A percentile compares a stretch with the other conserved stretches of the same genome.
phyloP scores from a whole-genome alignment of 2,888 invertebrate species.

The Alviniconcha strummeri region DNA sequence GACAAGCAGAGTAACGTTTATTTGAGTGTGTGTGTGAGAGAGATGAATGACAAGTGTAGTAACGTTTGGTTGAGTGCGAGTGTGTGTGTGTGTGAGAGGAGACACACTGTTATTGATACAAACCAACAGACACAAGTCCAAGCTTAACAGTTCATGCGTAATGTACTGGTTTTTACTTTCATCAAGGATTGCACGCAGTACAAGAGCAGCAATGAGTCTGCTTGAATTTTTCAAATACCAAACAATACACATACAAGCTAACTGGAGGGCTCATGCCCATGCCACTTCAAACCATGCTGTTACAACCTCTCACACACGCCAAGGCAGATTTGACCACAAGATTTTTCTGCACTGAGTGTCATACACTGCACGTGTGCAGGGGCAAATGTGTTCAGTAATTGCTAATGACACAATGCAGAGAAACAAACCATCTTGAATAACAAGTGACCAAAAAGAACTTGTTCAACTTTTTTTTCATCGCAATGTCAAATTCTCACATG shows the following conservation, averaged over 20 bases:
- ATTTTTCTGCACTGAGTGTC: too few relatives aligned
- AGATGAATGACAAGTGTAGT: too few relatives aligned
- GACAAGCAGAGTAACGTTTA: neutral
- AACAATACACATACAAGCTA: neutral
- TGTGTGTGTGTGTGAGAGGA: neutral
- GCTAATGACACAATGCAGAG: too few relatives aligned
- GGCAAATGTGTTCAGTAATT: too few relatives aligned
- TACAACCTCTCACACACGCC: too few relatives aligned
- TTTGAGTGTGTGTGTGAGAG: neutral
- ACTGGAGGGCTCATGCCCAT: neutral
- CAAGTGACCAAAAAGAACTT: too few relatives aligned
- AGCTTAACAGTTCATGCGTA: neutral
- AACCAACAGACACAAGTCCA: neutral
- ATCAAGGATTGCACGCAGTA: constrained; percentile 17
- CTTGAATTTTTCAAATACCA: neutral
- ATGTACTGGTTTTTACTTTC: constrained; percentile 12
- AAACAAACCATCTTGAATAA: too few relatives aligned
- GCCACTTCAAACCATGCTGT: neutral
- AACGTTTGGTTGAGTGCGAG: neutral
- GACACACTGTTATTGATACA: neutral
- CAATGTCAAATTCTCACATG: too few relatives aligned
- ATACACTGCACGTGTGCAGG: too few relatives aligned
- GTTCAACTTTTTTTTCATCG: too few relatives aligned
- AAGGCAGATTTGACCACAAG: too few relatives aligned
- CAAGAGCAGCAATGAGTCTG: constrained; percentile 5